These are phyloP conservation scores for Galagoides demidoff DNA, from an alignment of 2,797 vertebrate genomes.

Conservation along the genomic window DNA sequence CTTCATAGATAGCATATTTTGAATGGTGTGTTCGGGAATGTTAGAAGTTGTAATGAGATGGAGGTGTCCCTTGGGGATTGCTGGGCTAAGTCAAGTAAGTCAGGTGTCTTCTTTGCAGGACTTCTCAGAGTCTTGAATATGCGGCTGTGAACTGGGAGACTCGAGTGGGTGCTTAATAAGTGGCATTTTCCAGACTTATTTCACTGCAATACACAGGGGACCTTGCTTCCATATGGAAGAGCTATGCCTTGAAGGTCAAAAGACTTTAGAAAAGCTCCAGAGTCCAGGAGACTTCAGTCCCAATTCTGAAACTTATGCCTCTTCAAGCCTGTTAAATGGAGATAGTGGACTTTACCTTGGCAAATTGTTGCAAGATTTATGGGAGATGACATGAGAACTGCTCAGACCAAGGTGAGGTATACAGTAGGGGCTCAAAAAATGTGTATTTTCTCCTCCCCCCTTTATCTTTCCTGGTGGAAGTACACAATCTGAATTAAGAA, in stretches of 20 bases:
- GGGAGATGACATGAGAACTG: not conserved
- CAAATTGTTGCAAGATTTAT: not conserved
- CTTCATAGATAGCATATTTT: not conserved
- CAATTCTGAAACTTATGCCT: not conserved
- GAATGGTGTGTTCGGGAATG: not conserved
- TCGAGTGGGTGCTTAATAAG: not conserved
- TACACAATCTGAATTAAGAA: not conserved
- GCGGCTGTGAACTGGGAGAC: not conserved
- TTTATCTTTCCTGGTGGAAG: conserved; percentile 12
- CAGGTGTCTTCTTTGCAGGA: not conserved
- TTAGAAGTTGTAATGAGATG: not conserved
- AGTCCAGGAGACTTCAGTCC: not conserved
- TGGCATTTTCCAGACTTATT: not conserved
- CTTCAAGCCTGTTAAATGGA: not conserved
- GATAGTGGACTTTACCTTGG: not conserved
- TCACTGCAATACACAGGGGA: not conserved
- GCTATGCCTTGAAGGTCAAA: not conserved
- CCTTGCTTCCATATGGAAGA: not conserved
- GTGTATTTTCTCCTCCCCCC: not conserved
- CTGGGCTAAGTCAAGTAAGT: not conserved
- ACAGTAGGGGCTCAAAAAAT: not conserved
- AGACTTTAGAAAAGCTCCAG: not conserved
- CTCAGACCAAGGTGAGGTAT: not conserved
- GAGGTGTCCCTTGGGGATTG: not conserved
- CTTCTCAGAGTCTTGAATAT: conserved; percentile 32